phyloP scores from a whole-genome alignment of 2,113 vertebrate species.

The Rhagologus leucostigma region DNA sequence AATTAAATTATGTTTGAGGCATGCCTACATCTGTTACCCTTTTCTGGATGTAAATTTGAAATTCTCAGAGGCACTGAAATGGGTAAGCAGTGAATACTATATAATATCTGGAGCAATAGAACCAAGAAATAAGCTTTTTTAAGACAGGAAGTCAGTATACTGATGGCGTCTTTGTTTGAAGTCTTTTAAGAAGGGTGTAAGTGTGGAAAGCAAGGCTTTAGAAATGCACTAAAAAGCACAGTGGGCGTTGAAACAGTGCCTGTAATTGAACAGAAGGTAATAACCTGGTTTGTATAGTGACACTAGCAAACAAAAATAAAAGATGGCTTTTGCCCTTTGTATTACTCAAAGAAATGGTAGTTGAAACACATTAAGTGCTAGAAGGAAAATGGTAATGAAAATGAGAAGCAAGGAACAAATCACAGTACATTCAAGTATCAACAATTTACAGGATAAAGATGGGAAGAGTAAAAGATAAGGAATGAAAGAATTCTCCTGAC shows the following conservation, averaged over 20 bases:
- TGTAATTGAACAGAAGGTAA: neutral
- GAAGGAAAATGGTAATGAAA: neutral
- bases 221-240: rapidly evolving
- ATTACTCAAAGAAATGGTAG: neutral
- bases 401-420: neutral
- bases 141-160: neutral
- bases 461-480: neutral
- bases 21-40: neutral
- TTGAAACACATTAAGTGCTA: neutral
- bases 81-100: neutral
- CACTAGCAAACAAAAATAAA: neutral
- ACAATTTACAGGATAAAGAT: neutral
- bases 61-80: neutral
- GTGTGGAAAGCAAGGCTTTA: neutral
- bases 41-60: neutral
- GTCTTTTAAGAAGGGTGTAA: neutral
- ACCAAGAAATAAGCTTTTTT: neutral
- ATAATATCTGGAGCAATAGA: neutral
- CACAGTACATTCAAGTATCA: neutral
- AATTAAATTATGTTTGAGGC: neutral
- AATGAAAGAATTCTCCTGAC: neutral
- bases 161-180: neutral
- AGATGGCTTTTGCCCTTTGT: neutral
- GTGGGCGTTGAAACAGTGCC: neutral
- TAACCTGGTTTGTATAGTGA: neutral